These are phyloP conservation scores for Rhagoletis pomonella DNA, from an alignment of 1,140 invertebrate species.

Conservation along the genomic window DNA sequence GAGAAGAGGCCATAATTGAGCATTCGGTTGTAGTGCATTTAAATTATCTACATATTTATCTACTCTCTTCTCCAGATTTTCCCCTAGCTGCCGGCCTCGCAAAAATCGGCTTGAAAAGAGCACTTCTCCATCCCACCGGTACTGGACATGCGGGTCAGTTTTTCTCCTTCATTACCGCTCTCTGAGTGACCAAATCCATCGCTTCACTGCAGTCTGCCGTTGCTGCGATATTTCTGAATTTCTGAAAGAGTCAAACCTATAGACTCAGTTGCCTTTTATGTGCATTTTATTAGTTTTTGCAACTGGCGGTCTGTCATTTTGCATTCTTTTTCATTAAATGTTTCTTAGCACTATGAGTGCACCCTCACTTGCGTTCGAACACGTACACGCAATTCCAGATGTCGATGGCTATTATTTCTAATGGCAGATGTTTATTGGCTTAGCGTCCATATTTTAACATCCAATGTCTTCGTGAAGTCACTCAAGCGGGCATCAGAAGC, in stretches of 20 bases:
- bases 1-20: too few species aligned
- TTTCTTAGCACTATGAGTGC: background rate
- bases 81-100: too few species aligned
- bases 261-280: background rate
- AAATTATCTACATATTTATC: too few species aligned
- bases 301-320: background rate
- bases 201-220: too few species aligned
- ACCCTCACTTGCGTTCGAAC: background rate
- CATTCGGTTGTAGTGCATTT: too few species aligned
- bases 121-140: too few species aligned
- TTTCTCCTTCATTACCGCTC: too few species aligned
- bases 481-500: background rate
- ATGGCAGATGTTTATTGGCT: conserved; percentile 38
- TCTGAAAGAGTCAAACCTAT: background rate
- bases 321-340: background rate
- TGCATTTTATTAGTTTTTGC: too few species aligned
- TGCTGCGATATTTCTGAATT: background rate
- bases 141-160: too few species aligned
- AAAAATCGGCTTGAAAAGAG: too few species aligned
- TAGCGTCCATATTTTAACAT: conserved; percentile 22
- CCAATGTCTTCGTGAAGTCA: background rate
- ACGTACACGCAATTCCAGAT: conserved; percentile 6
- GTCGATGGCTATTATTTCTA: conserved; percentile 19
- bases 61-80: too few species aligned
- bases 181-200: too few species aligned